These are phyloP conservation scores for Rhagium mordax DNA, from an alignment of 2,888 invertebrate species.

Conservation along the genomic window DNA sequence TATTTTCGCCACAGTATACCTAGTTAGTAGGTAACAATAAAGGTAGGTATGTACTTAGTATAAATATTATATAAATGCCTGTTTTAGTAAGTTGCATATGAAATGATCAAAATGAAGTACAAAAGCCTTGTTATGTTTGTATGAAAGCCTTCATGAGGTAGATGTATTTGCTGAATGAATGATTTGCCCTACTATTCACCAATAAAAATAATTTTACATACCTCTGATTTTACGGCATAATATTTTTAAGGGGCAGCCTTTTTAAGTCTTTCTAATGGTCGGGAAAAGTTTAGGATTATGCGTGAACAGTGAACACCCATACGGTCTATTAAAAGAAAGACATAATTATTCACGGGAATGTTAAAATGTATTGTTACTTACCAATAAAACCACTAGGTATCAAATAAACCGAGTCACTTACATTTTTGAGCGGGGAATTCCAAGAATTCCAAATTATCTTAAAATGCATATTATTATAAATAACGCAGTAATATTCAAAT, in stretches of 20 bases:
- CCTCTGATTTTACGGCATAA: slow-evolving; percentile 11
- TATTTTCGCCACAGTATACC: too few species aligned
- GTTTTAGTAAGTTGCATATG: slow-evolving; percentile 2
- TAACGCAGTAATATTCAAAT: too few species aligned
- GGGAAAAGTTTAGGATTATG: slow-evolving; percentile 13
- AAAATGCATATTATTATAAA: too few species aligned
- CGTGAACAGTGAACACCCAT: slow-evolving; percentile 20
- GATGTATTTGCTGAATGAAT: background rate
- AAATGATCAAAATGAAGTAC: slow-evolving; percentile 6
- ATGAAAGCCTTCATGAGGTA: slow-evolving; percentile 5
- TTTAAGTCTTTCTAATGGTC: background rate
- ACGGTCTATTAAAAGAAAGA: slow-evolving; percentile 27
- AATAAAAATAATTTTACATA: slow-evolving; percentile 17
- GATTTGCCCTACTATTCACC: background rate
- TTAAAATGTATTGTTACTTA: slow-evolving; percentile 13
- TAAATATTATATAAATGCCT: background rate
- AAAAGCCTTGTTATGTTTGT: background rate
- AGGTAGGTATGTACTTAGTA: too few species aligned
- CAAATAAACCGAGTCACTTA: too few species aligned
- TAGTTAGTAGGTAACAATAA: too few species aligned
- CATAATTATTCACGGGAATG: slow-evolving; percentile 27
- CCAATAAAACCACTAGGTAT: too few species aligned
- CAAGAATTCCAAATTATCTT: too few species aligned
- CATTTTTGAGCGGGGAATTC: too few species aligned
- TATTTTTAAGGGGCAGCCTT: slow-evolving; percentile 1